Percentiles rank a stretch among this genome's conserved stretches.
Conservation (phyloP, 2,113 vertebrate genomes). For the Galemys pyrenaicus region DNA sequence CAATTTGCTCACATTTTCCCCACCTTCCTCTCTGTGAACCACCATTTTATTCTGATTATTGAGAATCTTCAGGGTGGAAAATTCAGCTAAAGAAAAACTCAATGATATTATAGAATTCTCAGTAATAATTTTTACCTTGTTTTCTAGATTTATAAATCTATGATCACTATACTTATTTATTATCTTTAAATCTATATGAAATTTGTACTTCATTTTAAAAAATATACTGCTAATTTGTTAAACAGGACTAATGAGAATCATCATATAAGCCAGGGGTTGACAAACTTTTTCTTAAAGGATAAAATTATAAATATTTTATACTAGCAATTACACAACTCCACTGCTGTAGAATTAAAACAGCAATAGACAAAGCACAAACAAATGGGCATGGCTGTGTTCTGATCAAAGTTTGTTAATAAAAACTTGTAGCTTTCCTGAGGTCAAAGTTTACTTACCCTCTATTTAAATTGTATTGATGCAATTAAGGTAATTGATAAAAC, state of each 20-base stretch:
- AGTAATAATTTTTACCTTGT: constrained; percentile 50
- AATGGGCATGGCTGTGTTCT: background rate
- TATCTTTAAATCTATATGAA: constrained; percentile 20
- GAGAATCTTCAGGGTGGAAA: background rate
- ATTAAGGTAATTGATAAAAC: background rate
- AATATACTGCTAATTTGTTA: constrained; percentile 13
- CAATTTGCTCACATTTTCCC: no score
- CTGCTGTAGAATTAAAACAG: background rate
- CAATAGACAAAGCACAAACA: background rate
- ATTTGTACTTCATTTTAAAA: constrained; percentile 44
- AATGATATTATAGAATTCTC: constrained; percentile 36
- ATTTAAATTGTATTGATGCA: background rate
- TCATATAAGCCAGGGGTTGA: background rate
- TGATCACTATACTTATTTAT: constrained; percentile 26
- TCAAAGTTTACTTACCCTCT: background rate
- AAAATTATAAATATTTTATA: constrained; percentile 10
- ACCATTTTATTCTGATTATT: no score
- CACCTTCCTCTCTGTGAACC: no score
- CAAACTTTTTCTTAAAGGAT: background rate
- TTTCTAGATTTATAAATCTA: constrained; percentile 40
- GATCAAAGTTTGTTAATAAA: constrained; percentile 17
- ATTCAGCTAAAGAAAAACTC: constrained; percentile 47
- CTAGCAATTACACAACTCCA: background rate
- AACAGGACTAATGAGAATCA: constrained; percentile 23
- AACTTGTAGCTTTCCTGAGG: background rate